Evolutionary conservation across 2,888 invertebrate genomes (phyloP).

Genomic region (Muschampia staudingeri): DNA sequence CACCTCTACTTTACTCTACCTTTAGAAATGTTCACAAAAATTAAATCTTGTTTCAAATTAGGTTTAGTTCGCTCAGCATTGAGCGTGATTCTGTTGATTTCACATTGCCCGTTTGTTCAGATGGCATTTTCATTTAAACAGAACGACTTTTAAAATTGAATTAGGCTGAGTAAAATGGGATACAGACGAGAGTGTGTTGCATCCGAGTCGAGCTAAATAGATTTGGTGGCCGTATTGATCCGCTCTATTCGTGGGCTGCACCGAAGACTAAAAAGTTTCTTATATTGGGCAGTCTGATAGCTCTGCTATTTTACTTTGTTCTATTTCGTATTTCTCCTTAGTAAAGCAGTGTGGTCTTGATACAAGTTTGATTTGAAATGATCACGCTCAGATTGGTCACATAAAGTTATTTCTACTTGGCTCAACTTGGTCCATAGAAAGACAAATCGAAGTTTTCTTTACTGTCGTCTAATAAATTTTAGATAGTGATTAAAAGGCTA

Average conservation of each 20-base stretch:
- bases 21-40: not conserved
- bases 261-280: slow-evolving; percentile 36
- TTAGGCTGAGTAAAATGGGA: slow-evolving; percentile 34
- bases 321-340: not conserved
- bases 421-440: no score
- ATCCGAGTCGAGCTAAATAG: slow-evolving; percentile 48
- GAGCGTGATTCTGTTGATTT: slow-evolving; percentile 23
- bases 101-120: slow-evolving; percentile 20
- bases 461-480: no score
- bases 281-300: slow-evolving; percentile 16
- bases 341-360: not conserved
- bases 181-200: slow-evolving; percentile 41
- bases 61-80: not conserved
- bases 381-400: no score
- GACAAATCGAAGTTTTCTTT: no score
- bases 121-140: slow-evolving; percentile 40
- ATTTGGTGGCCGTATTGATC: slow-evolving; percentile 51
- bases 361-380: not conserved
- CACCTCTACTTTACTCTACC: not conserved
- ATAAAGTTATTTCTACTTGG: no score
- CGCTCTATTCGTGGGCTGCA: slow-evolving; percentile 48
- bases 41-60: not conserved
- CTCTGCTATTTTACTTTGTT: not conserved
- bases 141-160: slow-evolving; percentile 38
- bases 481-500: no score